Conservation (phyloP, 53 echinoderm and acorn worm genomes). For the Zoroaster sp. region DNA sequence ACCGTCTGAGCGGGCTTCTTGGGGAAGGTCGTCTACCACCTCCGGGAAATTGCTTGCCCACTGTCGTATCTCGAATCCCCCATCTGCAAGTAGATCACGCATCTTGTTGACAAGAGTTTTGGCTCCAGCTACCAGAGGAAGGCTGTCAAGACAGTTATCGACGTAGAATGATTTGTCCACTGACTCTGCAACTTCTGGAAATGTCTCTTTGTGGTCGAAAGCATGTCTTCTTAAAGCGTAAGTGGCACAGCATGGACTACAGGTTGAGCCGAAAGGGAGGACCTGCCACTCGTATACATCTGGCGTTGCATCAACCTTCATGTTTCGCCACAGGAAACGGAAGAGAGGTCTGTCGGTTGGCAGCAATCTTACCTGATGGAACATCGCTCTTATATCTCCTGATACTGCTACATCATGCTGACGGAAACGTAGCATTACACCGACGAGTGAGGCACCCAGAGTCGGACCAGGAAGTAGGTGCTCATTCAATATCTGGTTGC, state of each 20-base stretch:
- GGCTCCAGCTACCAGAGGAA: background rate
- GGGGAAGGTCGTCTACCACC: background rate
- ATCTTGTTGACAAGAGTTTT: background rate
- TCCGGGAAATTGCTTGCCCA: slow-evolving; percentile 9
- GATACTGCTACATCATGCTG: slow-evolving; percentile 37
- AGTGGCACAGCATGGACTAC: slow-evolving; percentile 39
- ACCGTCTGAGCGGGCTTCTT: background rate
- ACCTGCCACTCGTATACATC: slow-evolving; percentile 32
- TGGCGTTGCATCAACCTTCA: background rate
- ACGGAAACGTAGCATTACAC: slow-evolving; percentile 15
- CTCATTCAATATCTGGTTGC: background rate
- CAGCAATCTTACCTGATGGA: slow-evolving; percentile 1
- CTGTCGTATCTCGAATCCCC: slow-evolving; percentile 26
- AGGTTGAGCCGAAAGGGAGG: slow-evolving; percentile 45
- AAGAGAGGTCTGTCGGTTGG: background rate
- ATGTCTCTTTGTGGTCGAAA: background rate
- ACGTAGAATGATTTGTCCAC: slow-evolving; percentile 34
- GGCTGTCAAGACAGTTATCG: slow-evolving; percentile 41
- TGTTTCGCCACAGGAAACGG: slow-evolving; percentile 25
- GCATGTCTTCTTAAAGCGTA: slow-evolving; percentile 3
- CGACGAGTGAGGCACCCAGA: slow-evolving; percentile 21
- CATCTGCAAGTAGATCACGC: background rate
- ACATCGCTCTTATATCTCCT: slow-evolving; percentile 38
- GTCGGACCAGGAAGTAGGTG: slow-evolving; percentile 29
- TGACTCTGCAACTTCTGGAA: background rate